Evolutionary conservation across 2,797 vertebrate species (phyloP).

Genomic region (Chlorospingus semifuscus): DNA sequence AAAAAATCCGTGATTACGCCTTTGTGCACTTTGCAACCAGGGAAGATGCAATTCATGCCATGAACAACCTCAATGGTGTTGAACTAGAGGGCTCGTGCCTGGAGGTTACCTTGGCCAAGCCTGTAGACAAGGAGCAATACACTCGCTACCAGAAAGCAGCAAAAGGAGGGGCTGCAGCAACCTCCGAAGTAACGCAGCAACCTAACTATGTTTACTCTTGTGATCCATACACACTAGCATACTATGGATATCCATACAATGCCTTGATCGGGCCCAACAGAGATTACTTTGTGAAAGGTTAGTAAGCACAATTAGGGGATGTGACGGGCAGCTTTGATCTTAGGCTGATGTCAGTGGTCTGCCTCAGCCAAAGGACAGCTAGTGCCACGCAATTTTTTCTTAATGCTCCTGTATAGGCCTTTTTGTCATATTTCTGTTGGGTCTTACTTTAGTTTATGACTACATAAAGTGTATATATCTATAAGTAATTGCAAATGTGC

Average conservation of each 20-base stretch:
- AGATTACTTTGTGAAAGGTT: constrained; percentile 99
- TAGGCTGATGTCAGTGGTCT: background rate
- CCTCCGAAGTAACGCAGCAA: constrained; percentile 74
- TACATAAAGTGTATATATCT: background rate
- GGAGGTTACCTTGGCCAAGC: constrained; percentile 97
- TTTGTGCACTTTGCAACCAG: constrained; percentile 96
- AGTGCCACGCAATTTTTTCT: background rate
- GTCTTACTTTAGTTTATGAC: background rate
- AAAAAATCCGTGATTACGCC: constrained; percentile 98
- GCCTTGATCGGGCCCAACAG: constrained; percentile 97
- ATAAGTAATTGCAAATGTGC: background rate
- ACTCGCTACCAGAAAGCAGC: constrained; percentile 97
- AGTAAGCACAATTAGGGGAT: constrained; percentile 62
- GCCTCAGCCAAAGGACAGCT: background rate
- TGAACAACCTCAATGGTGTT: constrained; percentile 93
- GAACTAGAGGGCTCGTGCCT: constrained; percentile 96
- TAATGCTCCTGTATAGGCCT: background rate
- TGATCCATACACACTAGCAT: constrained; percentile 93
- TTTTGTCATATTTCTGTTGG: background rate
- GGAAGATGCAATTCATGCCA: constrained; percentile 93
- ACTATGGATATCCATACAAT: constrained; percentile 97
- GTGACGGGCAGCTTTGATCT: background rate
- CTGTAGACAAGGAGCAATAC: constrained; percentile 98
- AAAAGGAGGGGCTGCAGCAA: constrained; percentile 79
- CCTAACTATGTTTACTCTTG: constrained; percentile 96